A percentile compares a stretch with the other conserved stretches of the same genome.
Conservation (phyloP, 2,888 invertebrate species). For the Hemicrepidius hirtus region DNA sequence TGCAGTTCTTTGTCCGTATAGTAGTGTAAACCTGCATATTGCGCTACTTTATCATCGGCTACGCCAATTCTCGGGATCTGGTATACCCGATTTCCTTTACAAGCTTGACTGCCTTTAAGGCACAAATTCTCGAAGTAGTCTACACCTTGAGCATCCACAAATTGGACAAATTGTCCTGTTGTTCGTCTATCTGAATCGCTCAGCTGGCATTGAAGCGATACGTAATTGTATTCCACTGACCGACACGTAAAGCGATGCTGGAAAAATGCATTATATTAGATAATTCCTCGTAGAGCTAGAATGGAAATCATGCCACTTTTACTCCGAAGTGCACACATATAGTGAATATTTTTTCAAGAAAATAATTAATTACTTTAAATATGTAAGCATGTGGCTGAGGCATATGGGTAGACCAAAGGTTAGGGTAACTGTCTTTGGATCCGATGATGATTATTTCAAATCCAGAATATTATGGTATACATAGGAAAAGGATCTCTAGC, state of each 20-base stretch:
- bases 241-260: slow-evolving; percentile 93
- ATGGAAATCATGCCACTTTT: no score
- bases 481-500: no score
- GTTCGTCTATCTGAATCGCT: slow-evolving; percentile 93
- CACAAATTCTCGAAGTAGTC: slow-evolving; percentile 95
- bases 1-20: slow-evolving; percentile 95
- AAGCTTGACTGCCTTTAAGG: slow-evolving; percentile 88
- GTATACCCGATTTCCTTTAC: slow-evolving; percentile 88
- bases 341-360: no score
- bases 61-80: slow-evolving; percentile 90
- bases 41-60: slow-evolving; percentile 92
- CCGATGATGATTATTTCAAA: no score
- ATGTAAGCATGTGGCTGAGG: no score
- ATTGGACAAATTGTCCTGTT: slow-evolving; percentile 90
- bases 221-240: slow-evolving; percentile 95
- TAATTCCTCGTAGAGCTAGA: no score
- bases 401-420: no score
- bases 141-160: slow-evolving; percentile 89
- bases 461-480: no score
- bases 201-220: slow-evolving; percentile 92
- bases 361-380: no score
- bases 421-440: no score
- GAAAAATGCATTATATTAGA: slow-evolving; percentile 54
- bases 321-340: no score
- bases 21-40: slow-evolving; percentile 93